Percentiles rank a stretch among this genome's conserved stretches.
Evolutionary conservation across 2,888 invertebrate species (phyloP).

Genomic region (Alloscopus bannaensis): DNA sequence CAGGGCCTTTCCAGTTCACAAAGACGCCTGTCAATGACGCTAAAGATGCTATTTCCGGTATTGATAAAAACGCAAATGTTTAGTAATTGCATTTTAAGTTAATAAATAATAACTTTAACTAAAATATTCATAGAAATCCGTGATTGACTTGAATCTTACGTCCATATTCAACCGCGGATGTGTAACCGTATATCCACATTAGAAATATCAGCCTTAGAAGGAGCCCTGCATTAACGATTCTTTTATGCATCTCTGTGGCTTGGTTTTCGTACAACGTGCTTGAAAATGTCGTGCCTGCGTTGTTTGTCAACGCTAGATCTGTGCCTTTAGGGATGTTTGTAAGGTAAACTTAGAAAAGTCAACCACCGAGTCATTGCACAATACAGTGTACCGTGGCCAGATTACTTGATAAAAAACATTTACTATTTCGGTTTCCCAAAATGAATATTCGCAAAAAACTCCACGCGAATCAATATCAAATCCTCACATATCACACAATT

Average conservation of each 20-base stretch:
- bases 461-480: too few species aligned
- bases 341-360: conserved; percentile 29
- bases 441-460: too few species aligned
- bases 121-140: too few species aligned
- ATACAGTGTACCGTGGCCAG: too few species aligned
- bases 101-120: too few species aligned
- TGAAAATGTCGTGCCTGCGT: too few species aligned
- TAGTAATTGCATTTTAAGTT: too few species aligned
- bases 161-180: conserved; percentile 59
- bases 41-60: conserved; percentile 59
- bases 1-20: conserved; percentile 67
- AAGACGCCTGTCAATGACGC: conserved; percentile 67
- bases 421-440: too few species aligned
- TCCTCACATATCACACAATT: too few species aligned
- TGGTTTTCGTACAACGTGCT: too few species aligned
- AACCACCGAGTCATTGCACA: conserved; percentile 29
- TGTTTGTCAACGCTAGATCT: too few species aligned
- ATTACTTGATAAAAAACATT: too few species aligned
- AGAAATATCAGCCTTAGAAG: neutral
- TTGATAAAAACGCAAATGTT: conserved; percentile 6
- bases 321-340: conserved; percentile 31
- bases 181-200: conserved; percentile 15
- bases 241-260: conserved; percentile 13
- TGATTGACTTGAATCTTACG: conserved; percentile 40
- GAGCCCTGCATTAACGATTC: neutral